Base-by-base conservation (phyloP, 2,888 invertebrate species). In the Clivina fossor region DNA sequence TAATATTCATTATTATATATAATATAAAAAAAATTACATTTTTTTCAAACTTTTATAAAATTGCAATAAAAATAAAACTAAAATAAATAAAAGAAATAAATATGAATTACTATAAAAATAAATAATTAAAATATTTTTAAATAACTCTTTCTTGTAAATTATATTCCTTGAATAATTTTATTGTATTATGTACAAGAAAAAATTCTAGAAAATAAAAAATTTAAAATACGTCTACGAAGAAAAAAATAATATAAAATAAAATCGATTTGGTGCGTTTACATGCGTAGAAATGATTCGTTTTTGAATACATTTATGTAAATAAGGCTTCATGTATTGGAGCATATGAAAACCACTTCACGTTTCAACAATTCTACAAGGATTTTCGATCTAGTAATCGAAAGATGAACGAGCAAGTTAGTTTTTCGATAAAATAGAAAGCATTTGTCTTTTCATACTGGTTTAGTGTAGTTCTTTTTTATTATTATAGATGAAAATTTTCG, bases 301-400 rank as follows among this genome's bases (percentile, higher is more conserved):
- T 41, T 41, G 41, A 41, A 41, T 41, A 35, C 15, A 32, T 32
- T 26, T 9, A 41, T 24, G 24, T 16, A 15, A 24, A 41, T n/a
- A n/a, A n/a, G n/a, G n/a, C n/a, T 7, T 11, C 13, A 41, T 24
- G 22, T 22, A 41, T 41, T 15, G 26, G 41, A n/a, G n/a, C n/a
- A n/a, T n/a, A n/a, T n/a, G n/a, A n/a, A 13, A 41, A 24, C 22
- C 41, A 41, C 41, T 41, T 41, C 41, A 41, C 41, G 41, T 41
- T 26, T 41, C 24, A 8, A 26, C 26, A 41, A 24, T 41, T n/a
- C n/a, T n/a, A 41, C 41, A 41, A 18, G 35, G 41, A 24, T 16
- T 24, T n/a, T n/a, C n/a, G n/a, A n/a, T n/a, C n/a, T n/a, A n/a
- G 24, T 9, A 16, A 35, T 35, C 16, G 8, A 13, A 4, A 7